Evolutionary conservation across 2,797 vertebrate species (phyloP).

Genomic region (Brachymystax lenok): DNA sequence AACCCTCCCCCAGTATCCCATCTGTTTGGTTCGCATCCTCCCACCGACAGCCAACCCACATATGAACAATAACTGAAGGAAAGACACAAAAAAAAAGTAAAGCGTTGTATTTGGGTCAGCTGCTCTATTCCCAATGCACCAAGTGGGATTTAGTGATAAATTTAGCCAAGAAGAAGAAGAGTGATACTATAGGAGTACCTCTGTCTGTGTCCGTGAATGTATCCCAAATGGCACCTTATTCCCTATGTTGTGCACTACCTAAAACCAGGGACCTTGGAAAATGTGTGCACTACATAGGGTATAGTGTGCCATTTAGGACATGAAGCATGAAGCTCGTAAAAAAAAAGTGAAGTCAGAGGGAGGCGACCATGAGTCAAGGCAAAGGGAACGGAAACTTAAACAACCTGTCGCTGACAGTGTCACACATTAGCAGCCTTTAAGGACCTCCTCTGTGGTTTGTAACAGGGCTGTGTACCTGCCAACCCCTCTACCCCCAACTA

Average conservation of each 20-base stretch:
- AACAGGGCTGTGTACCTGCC: slow-evolving; percentile 58
- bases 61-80: slow-evolving; percentile 33
- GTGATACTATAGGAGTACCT: slow-evolving; percentile 16
- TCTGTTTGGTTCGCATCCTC: neutral
- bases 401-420: slow-evolving; percentile 60
- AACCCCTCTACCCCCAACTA: neutral
- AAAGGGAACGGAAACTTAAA: slow-evolving; percentile 16
- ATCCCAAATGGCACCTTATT: neutral
- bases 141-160: slow-evolving; percentile 36
- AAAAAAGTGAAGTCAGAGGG: slow-evolving; percentile 24
- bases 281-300: neutral
- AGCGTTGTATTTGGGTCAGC: slow-evolving; percentile 57
- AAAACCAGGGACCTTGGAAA: neutral
- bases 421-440: slow-evolving; percentile 65
- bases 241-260: neutral
- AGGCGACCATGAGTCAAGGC: slow-evolving; percentile 3
- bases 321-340: slow-evolving; percentile 28
- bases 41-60: neutral
- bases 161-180: slow-evolving; percentile 30
- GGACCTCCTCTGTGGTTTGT: slow-evolving; percentile 65
- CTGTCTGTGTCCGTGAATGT: neutral
- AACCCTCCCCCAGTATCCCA: neutral
- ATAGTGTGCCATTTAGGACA: neutral
- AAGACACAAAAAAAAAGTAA: neutral
- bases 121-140: slow-evolving; percentile 24